Conservation (phyloP, 2,888 invertebrate genomes). For the Amphiduros pacificus region DNA sequence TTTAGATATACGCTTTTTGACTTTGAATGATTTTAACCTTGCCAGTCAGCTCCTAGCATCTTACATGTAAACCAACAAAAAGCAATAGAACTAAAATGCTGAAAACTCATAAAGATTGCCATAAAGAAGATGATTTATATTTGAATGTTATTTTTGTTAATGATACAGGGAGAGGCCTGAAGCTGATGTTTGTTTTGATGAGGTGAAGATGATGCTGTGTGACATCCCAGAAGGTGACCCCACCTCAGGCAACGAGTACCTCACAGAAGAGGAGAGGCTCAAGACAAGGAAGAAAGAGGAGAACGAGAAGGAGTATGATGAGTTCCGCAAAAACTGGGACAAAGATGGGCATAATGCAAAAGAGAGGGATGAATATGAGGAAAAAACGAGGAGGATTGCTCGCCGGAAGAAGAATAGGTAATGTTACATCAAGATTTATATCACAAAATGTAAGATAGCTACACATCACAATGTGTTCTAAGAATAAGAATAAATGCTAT, state of each 20-base stretch:
- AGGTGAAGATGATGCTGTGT: constrained; percentile 46
- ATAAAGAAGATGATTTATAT: no score
- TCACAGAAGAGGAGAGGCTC: neutral
- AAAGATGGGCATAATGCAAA: neutral
- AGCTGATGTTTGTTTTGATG: constrained; percentile 47
- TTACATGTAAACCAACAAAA: no score
- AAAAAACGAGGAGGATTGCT: neutral
- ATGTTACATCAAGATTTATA: no score
- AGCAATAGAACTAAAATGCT: no score
- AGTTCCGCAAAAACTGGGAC: constrained; percentile 1
- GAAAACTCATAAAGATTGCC: no score
- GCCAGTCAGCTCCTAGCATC: no score
- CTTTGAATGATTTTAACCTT: no score
- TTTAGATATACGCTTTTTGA: no score
- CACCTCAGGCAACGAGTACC: neutral
- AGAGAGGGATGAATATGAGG: constrained; percentile 3
- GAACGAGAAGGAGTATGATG: neutral
- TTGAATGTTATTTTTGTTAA: no score
- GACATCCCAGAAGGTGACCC: constrained; percentile 28
- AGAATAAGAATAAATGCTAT: no score
- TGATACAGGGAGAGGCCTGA: constrained; percentile 20
- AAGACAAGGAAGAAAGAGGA: neutral
- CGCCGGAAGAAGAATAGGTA: constrained; percentile 2
- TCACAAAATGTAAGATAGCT: no score
- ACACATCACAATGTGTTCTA: no score